Conservation (phyloP, 1,140 invertebrate genomes). For the Lepidurus apus region DNA sequence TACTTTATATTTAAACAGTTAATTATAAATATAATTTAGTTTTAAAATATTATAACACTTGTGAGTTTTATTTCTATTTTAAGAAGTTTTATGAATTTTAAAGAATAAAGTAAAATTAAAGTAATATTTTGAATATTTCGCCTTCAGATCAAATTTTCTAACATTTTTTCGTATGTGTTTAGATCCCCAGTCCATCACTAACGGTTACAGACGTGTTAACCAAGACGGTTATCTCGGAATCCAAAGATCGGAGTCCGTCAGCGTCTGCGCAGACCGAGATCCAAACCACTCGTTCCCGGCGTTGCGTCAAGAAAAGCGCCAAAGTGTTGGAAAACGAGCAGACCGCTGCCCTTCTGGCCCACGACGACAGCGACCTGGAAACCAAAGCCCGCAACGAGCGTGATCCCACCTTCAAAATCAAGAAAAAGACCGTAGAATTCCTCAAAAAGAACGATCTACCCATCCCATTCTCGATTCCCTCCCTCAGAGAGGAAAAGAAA, state of each 20-base stretch:
- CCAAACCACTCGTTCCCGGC: not conserved
- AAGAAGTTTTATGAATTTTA: no score
- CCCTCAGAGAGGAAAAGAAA: not conserved
- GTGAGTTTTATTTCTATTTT: no score
- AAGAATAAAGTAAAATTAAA: no score
- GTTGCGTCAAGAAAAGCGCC: slow-evolving; percentile 8
- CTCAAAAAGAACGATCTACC: not conserved
- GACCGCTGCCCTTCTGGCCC: not conserved
- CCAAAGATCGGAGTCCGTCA: not conserved
- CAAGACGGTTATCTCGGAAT: no score
- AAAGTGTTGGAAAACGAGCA: not conserved
- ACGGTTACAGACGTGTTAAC: no score
- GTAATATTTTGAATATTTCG: no score
- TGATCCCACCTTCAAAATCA: not conserved
- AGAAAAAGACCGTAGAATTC: not conserved
- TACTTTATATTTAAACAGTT: no score
- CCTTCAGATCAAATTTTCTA: no score
- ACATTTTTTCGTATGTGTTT: no score
- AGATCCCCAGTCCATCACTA: no score
- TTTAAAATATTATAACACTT: no score
- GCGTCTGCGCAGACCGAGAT: not conserved
- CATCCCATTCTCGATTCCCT: not conserved
- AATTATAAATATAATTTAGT: no score
- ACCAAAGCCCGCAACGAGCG: not conserved
- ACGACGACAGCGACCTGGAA: not conserved